Conservation (phyloP, 2,113 vertebrate genomes). For the Rhynchomys soricoides region DNA sequence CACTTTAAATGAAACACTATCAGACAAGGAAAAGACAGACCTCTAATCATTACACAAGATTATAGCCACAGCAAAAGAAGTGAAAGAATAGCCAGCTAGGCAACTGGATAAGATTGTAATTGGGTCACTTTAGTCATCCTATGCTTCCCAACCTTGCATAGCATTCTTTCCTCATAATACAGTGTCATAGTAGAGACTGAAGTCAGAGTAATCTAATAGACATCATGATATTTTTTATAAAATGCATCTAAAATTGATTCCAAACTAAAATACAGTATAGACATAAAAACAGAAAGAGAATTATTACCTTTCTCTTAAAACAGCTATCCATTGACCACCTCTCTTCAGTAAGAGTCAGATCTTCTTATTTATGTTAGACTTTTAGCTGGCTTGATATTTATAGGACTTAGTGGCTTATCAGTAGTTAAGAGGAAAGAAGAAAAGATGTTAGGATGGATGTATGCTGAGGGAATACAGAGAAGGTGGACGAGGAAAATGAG, state of each 20-base stretch:
- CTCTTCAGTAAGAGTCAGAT: too few species aligned
- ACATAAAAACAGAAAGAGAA: background rate
- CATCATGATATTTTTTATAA: background rate
- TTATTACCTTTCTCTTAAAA: too few species aligned
- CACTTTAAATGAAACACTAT: background rate
- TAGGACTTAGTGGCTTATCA: too few species aligned
- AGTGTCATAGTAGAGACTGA: background rate
- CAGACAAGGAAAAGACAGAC: background rate
- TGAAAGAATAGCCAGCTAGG: background rate
- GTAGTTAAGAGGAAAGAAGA: background rate
- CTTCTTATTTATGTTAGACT: background rate
- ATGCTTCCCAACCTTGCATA: background rate
- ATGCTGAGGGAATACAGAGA: too few species aligned
- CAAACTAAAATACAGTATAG: too few species aligned
- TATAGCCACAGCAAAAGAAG: background rate
- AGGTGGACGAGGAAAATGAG: background rate
- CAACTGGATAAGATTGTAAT: background rate
- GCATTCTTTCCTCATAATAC: too few species aligned
- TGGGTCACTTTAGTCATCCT: background rate
- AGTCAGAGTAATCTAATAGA: background rate
- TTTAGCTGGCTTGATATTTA: background rate
- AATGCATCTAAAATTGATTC: background rate
- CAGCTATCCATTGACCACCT: background rate
- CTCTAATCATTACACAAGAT: background rate
- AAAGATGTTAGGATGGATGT: background rate